Percentiles rank a stretch among this genome's conserved stretches.
Conservation (phyloP, 2,113 vertebrate species). For the Cyphotilapia sp. region DNA sequence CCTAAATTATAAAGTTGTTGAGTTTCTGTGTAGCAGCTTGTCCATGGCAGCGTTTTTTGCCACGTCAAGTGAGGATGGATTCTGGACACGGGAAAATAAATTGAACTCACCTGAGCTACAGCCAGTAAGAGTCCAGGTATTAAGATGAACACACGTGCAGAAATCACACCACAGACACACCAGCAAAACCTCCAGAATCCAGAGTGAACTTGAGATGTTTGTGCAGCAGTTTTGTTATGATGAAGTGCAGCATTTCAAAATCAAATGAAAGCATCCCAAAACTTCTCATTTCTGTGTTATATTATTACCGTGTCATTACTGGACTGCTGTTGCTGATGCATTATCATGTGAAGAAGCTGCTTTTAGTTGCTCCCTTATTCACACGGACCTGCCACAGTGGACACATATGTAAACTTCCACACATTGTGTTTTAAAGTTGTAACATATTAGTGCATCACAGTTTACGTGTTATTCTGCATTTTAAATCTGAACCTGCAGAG, state of each 20-base stretch:
- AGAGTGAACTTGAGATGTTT: not conserved
- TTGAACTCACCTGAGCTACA: not conserved
- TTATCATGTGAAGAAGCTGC: not conserved
- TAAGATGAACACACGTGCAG: not conserved
- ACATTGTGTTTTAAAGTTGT: not conserved
- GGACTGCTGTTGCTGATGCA: not conserved
- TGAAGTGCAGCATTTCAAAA: not conserved
- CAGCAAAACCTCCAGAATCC: not conserved
- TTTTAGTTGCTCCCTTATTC: not conserved
- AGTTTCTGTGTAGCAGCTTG: not conserved
- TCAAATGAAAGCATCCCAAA: not conserved
- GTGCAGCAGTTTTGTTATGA: not conserved
- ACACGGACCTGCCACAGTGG: accelerated
- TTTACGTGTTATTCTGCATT: not conserved
- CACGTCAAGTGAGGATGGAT: accelerated
- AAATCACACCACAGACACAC: not conserved
- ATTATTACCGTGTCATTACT: not conserved
- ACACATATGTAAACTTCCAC: not conserved
- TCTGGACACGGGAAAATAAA: not conserved
- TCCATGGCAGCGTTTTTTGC: not conserved
- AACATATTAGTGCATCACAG: not conserved
- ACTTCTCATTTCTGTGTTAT: accelerated
- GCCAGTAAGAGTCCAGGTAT: not conserved
- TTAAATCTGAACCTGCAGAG: not conserved
- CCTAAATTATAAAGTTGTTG: accelerated